Evolutionary conservation across 2,113 vertebrate species (phyloP).

Genomic region (Dolichallabes microphthalmus): DNA sequence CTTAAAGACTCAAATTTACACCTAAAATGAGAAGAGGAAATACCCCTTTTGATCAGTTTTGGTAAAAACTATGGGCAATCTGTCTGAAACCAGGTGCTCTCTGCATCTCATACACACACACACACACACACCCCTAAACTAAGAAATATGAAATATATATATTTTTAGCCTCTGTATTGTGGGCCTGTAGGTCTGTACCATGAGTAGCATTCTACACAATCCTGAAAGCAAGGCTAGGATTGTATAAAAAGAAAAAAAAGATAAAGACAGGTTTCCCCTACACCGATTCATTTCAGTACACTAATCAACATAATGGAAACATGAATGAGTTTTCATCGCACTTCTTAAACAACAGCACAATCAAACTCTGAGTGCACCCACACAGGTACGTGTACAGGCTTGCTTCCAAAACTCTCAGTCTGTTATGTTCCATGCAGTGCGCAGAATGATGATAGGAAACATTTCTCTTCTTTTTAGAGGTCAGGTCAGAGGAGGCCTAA

Average conservation of each 20-base stretch:
- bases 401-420: background rate
- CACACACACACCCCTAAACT: background rate
- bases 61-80: background rate
- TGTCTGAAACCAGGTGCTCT: background rate
- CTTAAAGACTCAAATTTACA: background rate
- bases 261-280: background rate
- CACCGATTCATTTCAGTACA: background rate
- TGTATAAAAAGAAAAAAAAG: background rate
- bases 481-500: background rate
- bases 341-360: background rate
- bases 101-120: background rate
- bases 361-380: background rate
- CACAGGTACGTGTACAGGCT: background rate
- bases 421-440: background rate
- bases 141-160: background rate
- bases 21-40: background rate
- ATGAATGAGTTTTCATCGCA: background rate
- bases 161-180: background rate
- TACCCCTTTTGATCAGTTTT: background rate
- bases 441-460: background rate
- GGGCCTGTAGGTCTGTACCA: background rate
- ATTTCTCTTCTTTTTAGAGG: background rate
- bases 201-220: background rate
- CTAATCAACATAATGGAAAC: background rate
- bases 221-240: background rate